These are phyloP conservation scores for Polydesmus complanatus DNA, from an alignment of 2,888 invertebrate genomes.

Conservation along the genomic window DNA sequence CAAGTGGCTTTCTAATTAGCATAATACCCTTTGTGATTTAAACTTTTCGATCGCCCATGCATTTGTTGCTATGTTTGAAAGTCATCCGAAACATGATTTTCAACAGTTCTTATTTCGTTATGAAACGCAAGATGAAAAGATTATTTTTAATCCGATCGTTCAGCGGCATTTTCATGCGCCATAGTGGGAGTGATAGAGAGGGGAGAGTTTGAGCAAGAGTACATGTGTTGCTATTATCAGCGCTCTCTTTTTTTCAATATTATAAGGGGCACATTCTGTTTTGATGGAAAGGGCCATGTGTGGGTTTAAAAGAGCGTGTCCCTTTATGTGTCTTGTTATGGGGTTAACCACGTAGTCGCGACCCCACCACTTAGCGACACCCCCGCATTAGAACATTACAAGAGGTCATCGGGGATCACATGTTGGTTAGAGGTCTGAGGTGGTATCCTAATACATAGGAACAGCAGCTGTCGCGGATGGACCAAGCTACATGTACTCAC, in stretches of 20 bases:
- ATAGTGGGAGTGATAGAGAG: background rate
- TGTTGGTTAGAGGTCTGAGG: background rate
- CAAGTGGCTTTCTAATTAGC: no score
- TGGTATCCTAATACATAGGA: background rate
- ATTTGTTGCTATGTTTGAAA: no score
- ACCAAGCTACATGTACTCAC: no score
- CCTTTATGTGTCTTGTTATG: background rate
- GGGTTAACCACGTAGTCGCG: background rate
- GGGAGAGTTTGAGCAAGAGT: background rate
- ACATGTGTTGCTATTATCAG: background rate
- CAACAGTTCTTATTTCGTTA: no score
- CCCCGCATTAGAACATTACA: background rate
- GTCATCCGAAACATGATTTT: no score
- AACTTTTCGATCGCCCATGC: no score
- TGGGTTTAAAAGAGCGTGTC: background rate
- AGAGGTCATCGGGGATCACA: background rate
- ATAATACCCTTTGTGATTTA: no score
- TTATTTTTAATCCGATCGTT: no score
- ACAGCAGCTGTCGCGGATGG: no score
- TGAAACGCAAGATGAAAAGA: no score
- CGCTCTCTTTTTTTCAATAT: background rate
- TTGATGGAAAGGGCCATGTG: background rate
- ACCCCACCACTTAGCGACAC: background rate
- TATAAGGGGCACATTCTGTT: no score
- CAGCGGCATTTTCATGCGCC: no score